Evolutionary conservation across 2,113 vertebrate species (phyloP).

Genomic region (Cyphomyrus plagiostoma): DNA sequence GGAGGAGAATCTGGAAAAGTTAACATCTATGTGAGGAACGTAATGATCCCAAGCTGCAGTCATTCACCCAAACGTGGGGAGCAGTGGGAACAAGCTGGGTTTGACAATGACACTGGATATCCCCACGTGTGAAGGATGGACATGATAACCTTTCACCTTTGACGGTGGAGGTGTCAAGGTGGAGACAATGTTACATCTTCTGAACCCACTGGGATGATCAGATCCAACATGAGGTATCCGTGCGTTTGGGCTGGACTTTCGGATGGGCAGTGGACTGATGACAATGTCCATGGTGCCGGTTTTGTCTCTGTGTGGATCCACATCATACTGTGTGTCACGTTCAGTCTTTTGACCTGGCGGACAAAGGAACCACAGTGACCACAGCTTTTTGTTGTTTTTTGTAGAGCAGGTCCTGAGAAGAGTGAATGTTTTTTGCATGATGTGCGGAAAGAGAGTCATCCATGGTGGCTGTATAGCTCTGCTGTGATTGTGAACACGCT

Average conservation of each 20-base stretch:
- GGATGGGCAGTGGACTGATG: background rate
- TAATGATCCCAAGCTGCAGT: background rate
- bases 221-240: background rate
- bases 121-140: background rate
- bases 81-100: background rate
- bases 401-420: background rate
- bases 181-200: background rate
- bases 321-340: background rate
- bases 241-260: background rate
- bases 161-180: background rate
- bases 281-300: background rate
- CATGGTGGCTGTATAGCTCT: background rate
- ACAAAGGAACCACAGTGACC: background rate
- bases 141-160: background rate
- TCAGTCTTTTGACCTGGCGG: background rate
- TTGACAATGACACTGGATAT: background rate
- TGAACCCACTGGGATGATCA: background rate
- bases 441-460: background rate
- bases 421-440: background rate
- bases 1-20: background rate
- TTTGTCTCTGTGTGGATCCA: background rate
- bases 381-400: background rate
- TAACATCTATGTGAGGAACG: background rate
- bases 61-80: background rate
- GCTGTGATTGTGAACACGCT: background rate